Base-by-base conservation (phyloP, 2,113 vertebrate genomes). In the Microtus ochrogaster region DNA sequence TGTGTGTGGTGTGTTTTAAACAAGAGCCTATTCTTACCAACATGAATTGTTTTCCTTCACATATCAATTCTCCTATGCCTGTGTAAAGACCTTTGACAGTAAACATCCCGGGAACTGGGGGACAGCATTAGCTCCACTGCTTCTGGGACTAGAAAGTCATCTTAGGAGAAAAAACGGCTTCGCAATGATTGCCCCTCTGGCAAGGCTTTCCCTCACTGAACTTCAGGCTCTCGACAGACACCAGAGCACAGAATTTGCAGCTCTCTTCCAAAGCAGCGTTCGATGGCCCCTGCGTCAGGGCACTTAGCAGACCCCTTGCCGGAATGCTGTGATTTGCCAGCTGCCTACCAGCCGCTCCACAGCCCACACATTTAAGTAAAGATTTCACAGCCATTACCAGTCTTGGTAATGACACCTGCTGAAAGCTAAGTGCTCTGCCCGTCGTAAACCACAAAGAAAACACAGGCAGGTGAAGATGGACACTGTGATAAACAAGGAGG, bases 311-410 rank as follows among this genome's bases (percentile, higher is more conserved):
- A 33, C 61, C 63, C 83, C 83, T 66, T 44, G 83, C 41, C 1
- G 19, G 83, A 52, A 41, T 58, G 2, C 93, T 39, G 52, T 72
- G 90, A 30, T 95, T 96, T 95, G 91, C 87, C 96, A 61, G 83
- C 94, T 94, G 96, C 97, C 94, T 94, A 96, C 97, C 97, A 96
- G 97, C 96, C 97, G 93, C 85, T 94, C 93, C 85, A 55, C 96
- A 89, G 89, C 87, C 78, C 58, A 94, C 84, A 73, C 97, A 61
- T 96, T 97, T 96, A 90, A 94, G 98, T 88, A 92, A 95, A 85
- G 58, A 95, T 97, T 97, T 97, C 97, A 68, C 97, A 97, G 97
- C 93, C 98, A 92, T 97, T 96, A 92, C 90, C 93, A 94, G 95
- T 70, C 97, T 30, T 86, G 22, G 87, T 78, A 97, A 96, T 70